These are phyloP conservation scores for Zaprionus tsacasi DNA, from an alignment of 1,140 invertebrate genomes.

Conservation along the genomic window DNA sequence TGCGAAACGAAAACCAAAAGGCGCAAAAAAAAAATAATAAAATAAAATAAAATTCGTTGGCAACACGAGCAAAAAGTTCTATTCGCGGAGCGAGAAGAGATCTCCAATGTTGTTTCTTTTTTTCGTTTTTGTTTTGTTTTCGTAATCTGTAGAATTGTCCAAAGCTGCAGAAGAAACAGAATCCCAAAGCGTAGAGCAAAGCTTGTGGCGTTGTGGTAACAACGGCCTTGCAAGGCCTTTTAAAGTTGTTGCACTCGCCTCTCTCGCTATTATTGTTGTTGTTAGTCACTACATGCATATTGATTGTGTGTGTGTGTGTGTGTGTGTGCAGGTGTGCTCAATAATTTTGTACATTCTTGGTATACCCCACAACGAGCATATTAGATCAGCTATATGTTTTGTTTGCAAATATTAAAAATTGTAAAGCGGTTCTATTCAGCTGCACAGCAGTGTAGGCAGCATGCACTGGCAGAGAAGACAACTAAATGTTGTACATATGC, in stretches of 20 bases:
- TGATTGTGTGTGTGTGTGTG: constrained; percentile 12
- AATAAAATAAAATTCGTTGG: not conserved
- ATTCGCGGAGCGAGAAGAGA: constrained; percentile 41
- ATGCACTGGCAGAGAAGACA: not conserved
- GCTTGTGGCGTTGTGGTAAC: constrained; percentile 27
- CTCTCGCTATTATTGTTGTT: constrained; percentile 43
- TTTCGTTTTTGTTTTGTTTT: constrained; percentile 7
- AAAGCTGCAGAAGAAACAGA: constrained; percentile 22
- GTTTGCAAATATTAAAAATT: not conserved
- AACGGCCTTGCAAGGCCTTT: constrained; percentile 82
- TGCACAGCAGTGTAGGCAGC: not conserved
- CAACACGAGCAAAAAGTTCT: constrained; percentile 34
- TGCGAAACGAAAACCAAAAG: constrained; percentile 14
- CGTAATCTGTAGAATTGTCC: constrained; percentile 30
- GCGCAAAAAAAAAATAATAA: not conserved
- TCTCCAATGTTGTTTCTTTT: not conserved
- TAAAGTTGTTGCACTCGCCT: constrained; percentile 76
- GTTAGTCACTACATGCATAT: constrained; percentile 49
- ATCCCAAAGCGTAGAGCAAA: not conserved
- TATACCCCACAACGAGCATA: not conserved
- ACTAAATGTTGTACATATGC: not conserved
- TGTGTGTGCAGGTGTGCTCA: constrained; percentile 43
- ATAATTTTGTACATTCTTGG: constrained; percentile 45
- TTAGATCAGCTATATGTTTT: not conserved
- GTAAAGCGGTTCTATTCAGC: no score